A percentile compares a stretch with the other conserved stretches of the same genome.
Conservation (phyloP, 2,113 vertebrate genomes). For the Myiozetetes cayanensis region DNA sequence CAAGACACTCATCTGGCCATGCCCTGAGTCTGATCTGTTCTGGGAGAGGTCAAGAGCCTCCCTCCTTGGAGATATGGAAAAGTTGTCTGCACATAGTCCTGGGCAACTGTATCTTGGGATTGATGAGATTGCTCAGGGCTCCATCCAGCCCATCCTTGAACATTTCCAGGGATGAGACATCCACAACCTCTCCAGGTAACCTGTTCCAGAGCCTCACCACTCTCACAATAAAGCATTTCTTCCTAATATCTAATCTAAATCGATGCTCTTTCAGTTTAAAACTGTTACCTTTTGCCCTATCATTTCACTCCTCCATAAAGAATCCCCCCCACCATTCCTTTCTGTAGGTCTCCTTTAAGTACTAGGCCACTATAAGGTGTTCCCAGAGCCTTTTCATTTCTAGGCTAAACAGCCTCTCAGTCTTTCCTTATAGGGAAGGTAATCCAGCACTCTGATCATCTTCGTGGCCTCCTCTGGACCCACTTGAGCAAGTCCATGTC, state of each 20-base stretch:
- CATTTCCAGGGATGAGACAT: neutral
- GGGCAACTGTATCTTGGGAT: neutral
- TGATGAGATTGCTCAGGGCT: neutral
- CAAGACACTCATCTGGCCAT: neutral
- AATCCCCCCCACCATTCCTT: neutral
- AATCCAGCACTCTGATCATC: neutral
- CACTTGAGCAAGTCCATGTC: neutral
- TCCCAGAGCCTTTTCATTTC: neutral
- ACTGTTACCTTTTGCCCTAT: neutral
- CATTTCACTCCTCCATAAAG: neutral
- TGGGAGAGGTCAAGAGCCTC: neutral
- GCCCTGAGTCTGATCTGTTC: neutral
- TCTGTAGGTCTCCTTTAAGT: neutral
- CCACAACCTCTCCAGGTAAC: neutral
- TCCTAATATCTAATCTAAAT: neutral
- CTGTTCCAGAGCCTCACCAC: neutral
- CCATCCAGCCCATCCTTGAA: neutral
- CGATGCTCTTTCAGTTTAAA: neutral
- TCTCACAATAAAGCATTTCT: neutral
- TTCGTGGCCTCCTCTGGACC: rapidly evolving
- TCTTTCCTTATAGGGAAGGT: neutral
- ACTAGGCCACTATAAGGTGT: neutral
- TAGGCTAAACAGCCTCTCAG: neutral
- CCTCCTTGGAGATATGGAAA: neutral
- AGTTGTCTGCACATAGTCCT: neutral